Percentiles rank a stretch among this genome's conserved stretches.
These are phyloP conservation scores for Anolis apletophallus DNA, from an alignment of 2,797 vertebrate genomes.

Conservation along the genomic window DNA sequence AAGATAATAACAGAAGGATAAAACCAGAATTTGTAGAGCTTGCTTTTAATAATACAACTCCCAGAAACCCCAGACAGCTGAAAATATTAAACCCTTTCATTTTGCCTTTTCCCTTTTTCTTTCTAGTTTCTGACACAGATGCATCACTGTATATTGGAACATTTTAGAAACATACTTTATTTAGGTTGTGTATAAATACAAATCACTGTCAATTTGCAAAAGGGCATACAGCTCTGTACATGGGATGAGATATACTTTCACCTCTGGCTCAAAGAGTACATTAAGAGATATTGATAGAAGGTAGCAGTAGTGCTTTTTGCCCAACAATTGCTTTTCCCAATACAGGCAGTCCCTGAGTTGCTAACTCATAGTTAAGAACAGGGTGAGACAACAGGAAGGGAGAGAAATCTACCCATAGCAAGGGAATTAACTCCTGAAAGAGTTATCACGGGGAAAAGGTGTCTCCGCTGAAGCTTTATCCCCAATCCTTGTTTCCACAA, in stretches of 20 bases:
- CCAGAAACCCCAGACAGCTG: no score
- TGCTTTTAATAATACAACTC: no score
- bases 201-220: not conserved
- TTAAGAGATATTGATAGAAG: not conserved
- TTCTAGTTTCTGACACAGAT: no score
- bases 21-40: not conserved
- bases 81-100: not conserved
- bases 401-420: no score
- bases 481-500: no score
- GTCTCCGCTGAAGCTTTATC: no score
- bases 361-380: no score
- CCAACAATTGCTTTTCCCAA: not conserved
- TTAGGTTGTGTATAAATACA: not conserved
- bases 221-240: not conserved
- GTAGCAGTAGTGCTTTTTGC: not conserved
- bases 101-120: no score
- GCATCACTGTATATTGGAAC: not conserved
- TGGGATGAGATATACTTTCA: not conserved
- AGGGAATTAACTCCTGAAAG: no score
- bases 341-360: not conserved
- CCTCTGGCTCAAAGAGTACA: not conserved
- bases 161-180: not conserved
- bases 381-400: no score
- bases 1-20: not conserved
- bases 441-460: no score